Conservation (phyloP, 2,797 vertebrate species). For the Rhinoraja longicauda region DNA sequence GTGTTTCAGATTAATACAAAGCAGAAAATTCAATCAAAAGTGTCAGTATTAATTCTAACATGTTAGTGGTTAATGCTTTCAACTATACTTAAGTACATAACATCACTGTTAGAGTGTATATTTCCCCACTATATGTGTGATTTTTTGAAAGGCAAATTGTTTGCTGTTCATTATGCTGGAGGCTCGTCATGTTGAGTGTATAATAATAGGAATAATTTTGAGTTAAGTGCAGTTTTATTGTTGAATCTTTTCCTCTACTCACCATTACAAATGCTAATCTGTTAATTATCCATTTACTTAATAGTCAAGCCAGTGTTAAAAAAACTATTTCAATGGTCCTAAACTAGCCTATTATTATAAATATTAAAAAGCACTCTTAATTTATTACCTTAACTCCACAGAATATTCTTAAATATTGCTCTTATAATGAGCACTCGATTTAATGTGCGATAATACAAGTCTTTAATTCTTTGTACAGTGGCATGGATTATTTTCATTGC, state of each 20-base stretch:
- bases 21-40: not conserved
- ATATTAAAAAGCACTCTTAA: constrained; percentile 20
- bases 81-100: not conserved
- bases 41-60: not conserved
- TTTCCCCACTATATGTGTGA: not conserved
- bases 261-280: constrained; percentile 38
- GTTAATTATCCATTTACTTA: constrained; percentile 31
- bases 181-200: constrained; percentile 27
- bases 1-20: not conserved
- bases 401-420: not conserved
- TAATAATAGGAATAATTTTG: constrained; percentile 37
- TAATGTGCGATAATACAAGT: not conserved
- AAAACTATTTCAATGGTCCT: constrained; percentile 1
- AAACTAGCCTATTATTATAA: constrained; percentile 29
- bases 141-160: constrained; percentile 30
- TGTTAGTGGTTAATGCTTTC: constrained; percentile 7
- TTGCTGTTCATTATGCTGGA: constrained; percentile 18
- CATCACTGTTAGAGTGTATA: not conserved
- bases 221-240: constrained; percentile 28
- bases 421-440: not conserved
- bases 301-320: constrained; percentile 9
- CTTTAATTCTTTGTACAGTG: not conserved
- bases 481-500: not conserved
- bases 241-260: not conserved
- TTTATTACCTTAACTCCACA: not conserved